Conservation (phyloP, 2,888 invertebrate species). For the Pristionchus japonicus region DNA sequence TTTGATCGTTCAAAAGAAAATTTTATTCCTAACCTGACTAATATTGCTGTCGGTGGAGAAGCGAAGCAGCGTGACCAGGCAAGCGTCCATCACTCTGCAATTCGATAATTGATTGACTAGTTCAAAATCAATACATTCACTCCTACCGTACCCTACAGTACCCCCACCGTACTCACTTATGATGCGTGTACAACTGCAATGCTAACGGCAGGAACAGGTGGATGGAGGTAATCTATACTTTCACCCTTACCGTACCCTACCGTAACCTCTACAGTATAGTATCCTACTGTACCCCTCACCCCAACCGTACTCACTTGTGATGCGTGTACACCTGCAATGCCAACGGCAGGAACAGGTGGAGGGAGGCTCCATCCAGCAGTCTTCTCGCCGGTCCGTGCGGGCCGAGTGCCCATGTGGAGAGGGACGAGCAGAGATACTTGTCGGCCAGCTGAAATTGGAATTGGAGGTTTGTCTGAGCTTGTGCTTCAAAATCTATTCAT, state of each 20-base stretch:
- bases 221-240: no score
- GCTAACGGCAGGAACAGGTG: slow-evolving; percentile 62
- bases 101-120: no score
- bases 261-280: no score
- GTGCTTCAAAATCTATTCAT: no score
- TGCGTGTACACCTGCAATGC: no score
- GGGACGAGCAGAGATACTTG: slow-evolving; percentile 63
- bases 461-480: no score
- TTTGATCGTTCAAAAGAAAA: no score
- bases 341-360: slow-evolving; percentile 59
- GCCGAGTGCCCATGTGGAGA: slow-evolving; percentile 58
- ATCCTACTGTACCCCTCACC: no score
- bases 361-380: slow-evolving; percentile 59
- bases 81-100: slow-evolving; percentile 56
- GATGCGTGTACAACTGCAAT: slow-evolving; percentile 41
- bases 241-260: no score
- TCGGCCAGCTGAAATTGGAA: slow-evolving; percentile 67
- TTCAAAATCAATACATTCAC: no score
- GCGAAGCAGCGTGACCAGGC: slow-evolving; percentile 54
- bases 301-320: no score
- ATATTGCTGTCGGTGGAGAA: slow-evolving; percentile 50
- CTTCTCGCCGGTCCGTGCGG: slow-evolving; percentile 58
- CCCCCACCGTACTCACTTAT: slow-evolving; percentile 22
- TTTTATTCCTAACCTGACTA: not conserved
- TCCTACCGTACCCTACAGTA: not conserved